Evolutionary conservation across 2,113 vertebrate species (phyloP).

Genomic region (Thymallus thymallus): DNA sequence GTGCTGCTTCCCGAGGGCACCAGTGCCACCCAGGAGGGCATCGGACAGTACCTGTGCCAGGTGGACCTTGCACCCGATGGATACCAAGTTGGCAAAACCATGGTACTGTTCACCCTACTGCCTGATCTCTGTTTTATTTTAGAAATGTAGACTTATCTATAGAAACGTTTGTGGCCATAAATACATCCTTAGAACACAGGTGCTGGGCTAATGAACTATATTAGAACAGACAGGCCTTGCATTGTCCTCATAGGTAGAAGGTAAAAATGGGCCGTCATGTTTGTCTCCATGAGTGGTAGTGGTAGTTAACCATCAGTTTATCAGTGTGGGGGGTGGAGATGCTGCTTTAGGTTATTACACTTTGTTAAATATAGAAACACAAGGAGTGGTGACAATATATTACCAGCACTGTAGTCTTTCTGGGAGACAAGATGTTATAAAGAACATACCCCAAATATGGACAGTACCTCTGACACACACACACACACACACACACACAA

Average conservation of each 20-base stretch:
- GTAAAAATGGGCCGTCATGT: no score
- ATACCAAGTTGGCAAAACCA: conserved; percentile 93
- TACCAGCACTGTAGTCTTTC: conserved; percentile 20
- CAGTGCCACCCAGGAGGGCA: conserved; percentile 77
- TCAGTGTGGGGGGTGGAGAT: no score
- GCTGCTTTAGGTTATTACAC: background rate
- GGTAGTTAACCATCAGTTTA: no score
- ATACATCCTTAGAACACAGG: no score
- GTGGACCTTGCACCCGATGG: conserved; percentile 79
- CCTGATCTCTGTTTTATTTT: no score
- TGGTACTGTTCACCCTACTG: conserved; percentile 71
- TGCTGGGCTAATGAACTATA: no score
- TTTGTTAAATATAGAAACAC: conserved; percentile 24
- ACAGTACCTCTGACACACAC: conserved; percentile 25
- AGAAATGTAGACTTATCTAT: no score
- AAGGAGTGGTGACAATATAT: conserved; percentile 11
- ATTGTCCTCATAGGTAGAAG: no score
- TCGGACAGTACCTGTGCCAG: conserved; percentile 83
- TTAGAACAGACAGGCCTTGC: no score
- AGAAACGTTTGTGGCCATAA: no score
- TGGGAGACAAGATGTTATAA: conserved; percentile 42
- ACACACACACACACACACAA: no score
- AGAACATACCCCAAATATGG: conserved; percentile 28
- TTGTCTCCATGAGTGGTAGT: no score
- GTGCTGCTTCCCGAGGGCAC: conserved; percentile 84